Evolutionary conservation across 2,888 invertebrate genomes (phyloP).

Genomic region (Ectemnius cavifrons): DNA sequence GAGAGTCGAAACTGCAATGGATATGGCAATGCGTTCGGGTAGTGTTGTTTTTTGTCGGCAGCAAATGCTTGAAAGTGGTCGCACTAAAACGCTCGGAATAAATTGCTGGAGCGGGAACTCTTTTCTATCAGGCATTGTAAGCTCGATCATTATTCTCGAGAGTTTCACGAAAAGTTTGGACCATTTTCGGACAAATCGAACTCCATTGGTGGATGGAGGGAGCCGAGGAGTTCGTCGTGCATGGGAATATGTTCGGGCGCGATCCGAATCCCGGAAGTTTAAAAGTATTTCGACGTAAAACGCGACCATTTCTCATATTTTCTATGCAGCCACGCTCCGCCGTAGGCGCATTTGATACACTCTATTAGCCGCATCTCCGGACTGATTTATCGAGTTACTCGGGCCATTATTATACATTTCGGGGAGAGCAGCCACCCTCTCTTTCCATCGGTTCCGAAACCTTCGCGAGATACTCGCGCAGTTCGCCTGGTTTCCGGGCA

Average conservation of each 20-base stretch:
- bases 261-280: constrained; percentile 68
- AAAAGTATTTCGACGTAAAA: constrained; percentile 76
- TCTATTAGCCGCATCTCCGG: constrained; percentile 69
- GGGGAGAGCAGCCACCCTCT: constrained; percentile 13
- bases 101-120: constrained; percentile 51
- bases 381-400: constrained; percentile 67
- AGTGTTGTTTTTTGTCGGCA: not conserved
- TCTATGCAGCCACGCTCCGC: constrained; percentile 68
- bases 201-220: constrained; percentile 35
- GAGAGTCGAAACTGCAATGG: too few relatives aligned
- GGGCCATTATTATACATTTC: constrained; percentile 59
- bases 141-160: constrained; percentile 54
- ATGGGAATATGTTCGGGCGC: constrained; percentile 65
- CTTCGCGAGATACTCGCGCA: constrained; percentile 29
- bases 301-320: constrained; percentile 72
- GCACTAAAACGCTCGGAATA: constrained; percentile 48
- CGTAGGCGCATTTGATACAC: constrained; percentile 72
- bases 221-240: constrained; percentile 31
- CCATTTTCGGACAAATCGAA: constrained; percentile 68
- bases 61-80: constrained; percentile 27
- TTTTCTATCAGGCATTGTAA: constrained; percentile 46
- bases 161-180: constrained; percentile 64
- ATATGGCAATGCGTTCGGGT: not conserved
- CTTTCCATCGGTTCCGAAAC: constrained; percentile 35
- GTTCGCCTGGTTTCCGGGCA: constrained; percentile 26